phyloP scores from a whole-genome alignment of 1,140 invertebrate species.

The Bombus superbus region DNA sequence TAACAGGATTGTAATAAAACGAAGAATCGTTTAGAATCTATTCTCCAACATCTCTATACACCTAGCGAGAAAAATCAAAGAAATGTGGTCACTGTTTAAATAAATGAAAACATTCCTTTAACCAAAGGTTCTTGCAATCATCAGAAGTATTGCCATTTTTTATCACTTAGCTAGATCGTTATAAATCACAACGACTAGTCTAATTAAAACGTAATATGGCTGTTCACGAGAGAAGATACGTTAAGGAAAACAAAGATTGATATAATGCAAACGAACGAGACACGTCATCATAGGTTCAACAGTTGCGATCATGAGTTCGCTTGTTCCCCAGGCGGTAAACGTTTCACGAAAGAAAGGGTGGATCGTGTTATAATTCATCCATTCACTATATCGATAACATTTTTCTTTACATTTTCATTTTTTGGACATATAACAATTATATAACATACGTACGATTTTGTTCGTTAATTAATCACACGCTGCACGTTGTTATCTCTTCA shows the following conservation, averaged over 20 bases:
- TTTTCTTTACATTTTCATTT: background rate
- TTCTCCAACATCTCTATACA: too few relatives aligned
- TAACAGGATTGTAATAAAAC: background rate
- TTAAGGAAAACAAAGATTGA: conserved; percentile 14
- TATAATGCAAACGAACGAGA: conserved; percentile 28
- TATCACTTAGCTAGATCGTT: background rate
- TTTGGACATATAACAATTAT: conserved; percentile 39
- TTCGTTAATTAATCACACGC: conserved; percentile 44
- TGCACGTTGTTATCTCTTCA: conserved; percentile 68
- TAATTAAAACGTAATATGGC: background rate
- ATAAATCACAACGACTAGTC: background rate
- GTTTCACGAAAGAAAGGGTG: background rate
- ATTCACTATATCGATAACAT: background rate
- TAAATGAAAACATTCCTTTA: background rate
- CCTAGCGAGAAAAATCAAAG: background rate
- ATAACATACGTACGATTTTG: conserved; percentile 62
- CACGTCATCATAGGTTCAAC: conserved; percentile 47
- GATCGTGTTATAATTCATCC: background rate
- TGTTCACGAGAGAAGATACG: background rate
- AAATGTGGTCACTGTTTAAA: background rate
- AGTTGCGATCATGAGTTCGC: conserved; percentile 16
- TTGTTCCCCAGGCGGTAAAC: conserved; percentile 1
- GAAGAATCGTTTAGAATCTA: background rate
- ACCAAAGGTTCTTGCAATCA: background rate
- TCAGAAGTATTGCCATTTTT: background rate